Evolutionary conservation across 2,797 vertebrate species (phyloP).

Genomic region (Gastrophryne carolinensis): DNA sequence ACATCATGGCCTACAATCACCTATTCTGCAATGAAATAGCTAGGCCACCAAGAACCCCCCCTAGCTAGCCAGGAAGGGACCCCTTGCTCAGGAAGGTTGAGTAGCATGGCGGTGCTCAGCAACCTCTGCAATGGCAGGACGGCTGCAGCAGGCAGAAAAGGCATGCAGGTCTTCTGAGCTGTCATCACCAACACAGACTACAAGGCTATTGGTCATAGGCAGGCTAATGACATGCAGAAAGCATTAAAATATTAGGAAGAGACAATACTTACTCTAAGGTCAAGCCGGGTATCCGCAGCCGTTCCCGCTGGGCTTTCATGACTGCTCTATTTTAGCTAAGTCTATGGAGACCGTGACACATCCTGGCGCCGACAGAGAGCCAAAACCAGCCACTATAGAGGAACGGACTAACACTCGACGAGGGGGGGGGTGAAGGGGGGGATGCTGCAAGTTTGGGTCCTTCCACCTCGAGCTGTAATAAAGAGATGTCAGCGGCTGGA

Average conservation of each 20-base stretch:
- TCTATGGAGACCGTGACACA: constrained; percentile 93
- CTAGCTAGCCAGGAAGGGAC: constrained; percentile 58
- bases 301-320: constrained; percentile 99
- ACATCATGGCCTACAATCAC: constrained; percentile 68
- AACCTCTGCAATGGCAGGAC: constrained; percentile 61
- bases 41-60: constrained; percentile 55
- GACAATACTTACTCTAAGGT: constrained; percentile 99
- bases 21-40: constrained; percentile 63
- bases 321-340: constrained; percentile 80
- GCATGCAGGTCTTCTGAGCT: constrained; percentile 73
- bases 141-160: constrained; percentile 73
- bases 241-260: constrained; percentile 76
- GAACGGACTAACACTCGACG: constrained; percentile 73
- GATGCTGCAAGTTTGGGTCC: constrained; percentile 76
- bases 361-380: constrained; percentile 84
- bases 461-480: constrained; percentile 84
- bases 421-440: constrained; percentile 51
- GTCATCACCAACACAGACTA: constrained; percentile 65
- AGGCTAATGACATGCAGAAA: constrained; percentile 73
- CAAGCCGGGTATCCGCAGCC: constrained; percentile 98
- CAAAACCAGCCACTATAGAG: constrained; percentile 81
- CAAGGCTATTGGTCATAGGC: constrained; percentile 64
- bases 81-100: constrained; percentile 48
- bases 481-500: constrained; percentile 72
- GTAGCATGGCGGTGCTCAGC: constrained; percentile 38